Evolutionary conservation across 2,888 invertebrate species (phyloP).

Genomic region (Meteorus colon): DNA sequence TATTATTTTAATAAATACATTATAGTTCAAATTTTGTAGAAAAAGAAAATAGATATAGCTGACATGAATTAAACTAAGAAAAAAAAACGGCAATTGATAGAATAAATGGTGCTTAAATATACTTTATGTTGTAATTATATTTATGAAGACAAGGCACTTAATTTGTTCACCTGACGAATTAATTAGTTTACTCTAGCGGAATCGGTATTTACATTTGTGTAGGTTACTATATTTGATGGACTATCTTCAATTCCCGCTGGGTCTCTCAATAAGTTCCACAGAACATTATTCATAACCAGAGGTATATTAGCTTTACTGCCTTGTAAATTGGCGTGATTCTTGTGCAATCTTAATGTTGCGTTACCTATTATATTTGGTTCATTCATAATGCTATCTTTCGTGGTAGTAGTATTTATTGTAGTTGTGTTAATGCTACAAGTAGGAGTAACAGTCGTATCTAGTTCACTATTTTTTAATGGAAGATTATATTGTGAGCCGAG

Average conservation of each 20-base stretch:
- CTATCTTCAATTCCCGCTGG: constrained; percentile 62
- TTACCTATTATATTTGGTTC: constrained; percentile 50
- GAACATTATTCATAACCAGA: constrained; percentile 66
- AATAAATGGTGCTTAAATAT: not conserved
- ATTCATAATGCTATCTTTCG: constrained; percentile 44
- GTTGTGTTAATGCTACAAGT: not conserved
- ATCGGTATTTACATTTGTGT: constrained; percentile 66
- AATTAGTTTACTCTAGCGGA: constrained; percentile 61
- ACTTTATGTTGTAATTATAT: not conserved
- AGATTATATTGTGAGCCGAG: constrained; percentile 62
- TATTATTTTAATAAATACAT: constrained; percentile 25
- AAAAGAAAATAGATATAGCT: constrained; percentile 9
- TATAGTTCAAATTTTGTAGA: constrained; percentile 15
- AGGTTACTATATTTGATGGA: constrained; percentile 60
- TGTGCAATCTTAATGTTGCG: constrained; percentile 58
- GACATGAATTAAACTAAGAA: not conserved
- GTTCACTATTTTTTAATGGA: constrained; percentile 52
- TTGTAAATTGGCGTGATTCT: constrained; percentile 62
- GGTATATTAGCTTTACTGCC: constrained; percentile 68
- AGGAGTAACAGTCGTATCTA: constrained; percentile 16
- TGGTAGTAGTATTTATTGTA: not conserved
- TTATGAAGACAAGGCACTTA: constrained; percentile 41
- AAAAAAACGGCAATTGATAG: constrained; percentile 22
- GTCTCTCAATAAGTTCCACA: constrained; percentile 67
- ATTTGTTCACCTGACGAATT: constrained; percentile 49